Conservation (phyloP, 1,140 invertebrate genomes). For the Ostrea edulis region DNA sequence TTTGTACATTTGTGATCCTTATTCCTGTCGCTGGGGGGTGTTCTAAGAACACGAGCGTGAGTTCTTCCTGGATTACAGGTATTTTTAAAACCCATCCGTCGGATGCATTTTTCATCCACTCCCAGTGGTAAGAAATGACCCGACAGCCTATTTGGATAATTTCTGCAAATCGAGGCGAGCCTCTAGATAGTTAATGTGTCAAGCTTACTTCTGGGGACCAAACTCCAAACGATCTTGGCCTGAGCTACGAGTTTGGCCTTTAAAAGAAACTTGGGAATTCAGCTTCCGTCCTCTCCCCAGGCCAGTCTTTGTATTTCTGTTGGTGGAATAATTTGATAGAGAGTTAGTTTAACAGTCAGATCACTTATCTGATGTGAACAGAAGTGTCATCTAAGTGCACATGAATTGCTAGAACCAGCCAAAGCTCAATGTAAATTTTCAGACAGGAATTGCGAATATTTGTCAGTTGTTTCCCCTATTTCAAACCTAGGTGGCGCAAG, state of each 20-base stretch:
- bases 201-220: neutral
- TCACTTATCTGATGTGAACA: too few species aligned
- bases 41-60: constrained; percentile 45
- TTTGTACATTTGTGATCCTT: constrained; percentile 33
- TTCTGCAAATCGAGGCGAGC: neutral
- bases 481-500: too few species aligned
- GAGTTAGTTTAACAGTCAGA: too few species aligned
- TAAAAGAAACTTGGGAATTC: neutral
- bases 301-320: neutral
- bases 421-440: too few species aligned
- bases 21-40: constrained; percentile 18
- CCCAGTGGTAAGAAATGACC: too few species aligned
- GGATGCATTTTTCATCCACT: too few species aligned
- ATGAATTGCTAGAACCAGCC: too few species aligned
- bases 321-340: too few species aligned
- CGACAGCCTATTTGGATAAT: constrained; percentile 5
- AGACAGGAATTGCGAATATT: too few species aligned
- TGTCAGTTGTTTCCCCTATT: too few species aligned
- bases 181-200: neutral
- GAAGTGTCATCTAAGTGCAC: too few species aligned
- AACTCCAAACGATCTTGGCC: neutral
- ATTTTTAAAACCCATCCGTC: constrained; percentile 53
- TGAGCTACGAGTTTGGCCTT: neutral
- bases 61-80: constrained; percentile 45
- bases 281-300: neutral